Evolutionary conservation across 2,888 invertebrate species (phyloP), one percentile per base, ranked within the genome.

Genomic region (Rhodophaea formosa): DNA sequence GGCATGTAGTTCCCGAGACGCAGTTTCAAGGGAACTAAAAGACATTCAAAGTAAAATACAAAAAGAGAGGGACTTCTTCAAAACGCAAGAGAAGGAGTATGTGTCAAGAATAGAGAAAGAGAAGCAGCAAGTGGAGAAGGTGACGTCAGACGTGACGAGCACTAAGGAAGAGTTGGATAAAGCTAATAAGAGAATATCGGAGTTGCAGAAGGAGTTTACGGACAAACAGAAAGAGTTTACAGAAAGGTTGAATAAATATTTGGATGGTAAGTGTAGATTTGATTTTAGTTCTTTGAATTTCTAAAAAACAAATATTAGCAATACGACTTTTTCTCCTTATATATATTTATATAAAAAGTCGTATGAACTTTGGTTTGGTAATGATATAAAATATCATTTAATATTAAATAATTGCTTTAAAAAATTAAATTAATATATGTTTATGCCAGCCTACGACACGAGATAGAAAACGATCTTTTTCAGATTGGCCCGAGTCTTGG

Each of bases 1-100:
- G 77, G 93, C 93, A 3, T 94, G 93, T 62, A 92, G 92, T 62
- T 87, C 92, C 7, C 93, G 94, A 52, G 94, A 94, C 58, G 74
- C 92, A n/a, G 79, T 93, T 5, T 79, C 89, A 23, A 88, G 92
- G 62, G 93, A 94, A 70, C 71, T 94, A 45, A 92, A 91, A 65
- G 92, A 93, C 54, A 65, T 93, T 43, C 91, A 92, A 62, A 62
- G 75, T 1, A 87, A 77, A 72, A 71, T 79, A 57, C 84, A 85
- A 63, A 84, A 82, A 62, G 91, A 91, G 59, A 80, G 76, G 46
- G 89, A 89, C 7, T 62, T 79, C 0, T 84, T 75, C 63, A 87
- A 82, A 68, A 65, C 75, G 0, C 88, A 91, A 60, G 90, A 90
- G 64, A 82, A 75, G 47, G 93, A 93, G 8, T 80, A 80, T 7